Percentiles rank a stretch among this genome's conserved stretches.
These are phyloP conservation scores for Pollimyrus isidori DNA, from an alignment of 2,113 vertebrate species.

Conservation along the genomic window DNA sequence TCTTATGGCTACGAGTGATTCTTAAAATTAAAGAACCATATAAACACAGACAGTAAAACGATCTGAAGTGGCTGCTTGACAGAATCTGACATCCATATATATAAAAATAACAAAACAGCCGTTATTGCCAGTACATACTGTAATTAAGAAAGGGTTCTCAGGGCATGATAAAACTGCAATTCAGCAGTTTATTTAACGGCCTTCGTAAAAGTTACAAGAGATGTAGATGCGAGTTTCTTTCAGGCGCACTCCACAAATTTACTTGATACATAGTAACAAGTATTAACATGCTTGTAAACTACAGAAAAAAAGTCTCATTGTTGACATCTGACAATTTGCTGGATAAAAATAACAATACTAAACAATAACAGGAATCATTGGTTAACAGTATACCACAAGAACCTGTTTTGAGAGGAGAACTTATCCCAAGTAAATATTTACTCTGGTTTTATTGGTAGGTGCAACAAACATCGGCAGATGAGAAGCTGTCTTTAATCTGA, in stretches of 20 bases:
- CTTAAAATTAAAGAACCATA: not conserved
- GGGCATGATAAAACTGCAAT: not conserved
- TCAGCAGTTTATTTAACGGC: not conserved
- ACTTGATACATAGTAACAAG: not conserved
- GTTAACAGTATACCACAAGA: not conserved
- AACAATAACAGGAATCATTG: not conserved
- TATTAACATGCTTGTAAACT: not conserved
- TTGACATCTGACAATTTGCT: not conserved
- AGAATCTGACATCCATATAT: not conserved
- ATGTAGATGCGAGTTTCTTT: not conserved
- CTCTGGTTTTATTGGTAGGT: not conserved
- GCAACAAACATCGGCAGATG: not conserved
- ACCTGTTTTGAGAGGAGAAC: not conserved
- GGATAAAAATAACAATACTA: not conserved
- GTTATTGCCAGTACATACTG: not conserved
- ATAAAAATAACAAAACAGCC: not conserved
- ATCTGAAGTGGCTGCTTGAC: not conserved
- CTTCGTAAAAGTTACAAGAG: not conserved
- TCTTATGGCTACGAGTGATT: not conserved
- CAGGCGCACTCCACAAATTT: not conserved
- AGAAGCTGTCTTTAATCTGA: not conserved
- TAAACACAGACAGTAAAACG: not conserved
- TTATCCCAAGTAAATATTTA: not conserved
- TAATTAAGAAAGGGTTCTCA: not conserved
- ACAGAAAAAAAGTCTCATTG: not conserved